Evolutionary conservation across 2,113 vertebrate genomes (phyloP).

Genomic region (Podarcis muralis): DNA sequence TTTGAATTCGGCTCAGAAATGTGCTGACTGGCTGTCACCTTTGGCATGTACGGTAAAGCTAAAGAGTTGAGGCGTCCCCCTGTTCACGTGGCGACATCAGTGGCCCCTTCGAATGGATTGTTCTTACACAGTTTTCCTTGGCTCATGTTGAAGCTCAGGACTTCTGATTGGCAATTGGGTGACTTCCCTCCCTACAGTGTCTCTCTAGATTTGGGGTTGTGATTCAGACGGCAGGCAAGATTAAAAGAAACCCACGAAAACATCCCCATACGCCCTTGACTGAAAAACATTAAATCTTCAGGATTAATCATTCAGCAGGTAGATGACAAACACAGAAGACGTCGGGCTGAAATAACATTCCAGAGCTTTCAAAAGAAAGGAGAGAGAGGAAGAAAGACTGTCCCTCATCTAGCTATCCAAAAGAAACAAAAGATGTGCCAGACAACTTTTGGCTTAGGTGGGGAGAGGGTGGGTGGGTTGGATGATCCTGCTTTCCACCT

Average conservation of each 20-base stretch:
- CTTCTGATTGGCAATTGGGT: neutral
- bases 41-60: neutral
- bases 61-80: neutral
- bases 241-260: constrained; percentile 35
- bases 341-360: constrained; percentile 57
- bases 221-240: constrained; percentile 28
- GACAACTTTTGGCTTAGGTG: constrained; percentile 24
- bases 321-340: constrained; percentile 50
- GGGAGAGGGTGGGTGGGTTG: neutral
- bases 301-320: constrained; percentile 61
- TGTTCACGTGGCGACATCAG: neutral
- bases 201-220: neutral
- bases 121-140: neutral
- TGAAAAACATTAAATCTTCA: constrained; percentile 42
- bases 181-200: neutral
- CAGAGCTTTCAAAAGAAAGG: constrained; percentile 46
- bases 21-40: neutral
- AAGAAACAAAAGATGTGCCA: constrained; percentile 60
- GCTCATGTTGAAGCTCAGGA: neutral
- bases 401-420: constrained; percentile 55
- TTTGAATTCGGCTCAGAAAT: too few species aligned
- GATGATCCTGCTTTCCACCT: constrained; percentile 43
- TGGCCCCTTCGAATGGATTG: neutral
- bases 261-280: constrained; percentile 2
- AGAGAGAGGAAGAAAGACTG: constrained; percentile 30